phyloP scores from a whole-genome alignment of 2,888 invertebrate species.

The Coleophora flavipennella region DNA sequence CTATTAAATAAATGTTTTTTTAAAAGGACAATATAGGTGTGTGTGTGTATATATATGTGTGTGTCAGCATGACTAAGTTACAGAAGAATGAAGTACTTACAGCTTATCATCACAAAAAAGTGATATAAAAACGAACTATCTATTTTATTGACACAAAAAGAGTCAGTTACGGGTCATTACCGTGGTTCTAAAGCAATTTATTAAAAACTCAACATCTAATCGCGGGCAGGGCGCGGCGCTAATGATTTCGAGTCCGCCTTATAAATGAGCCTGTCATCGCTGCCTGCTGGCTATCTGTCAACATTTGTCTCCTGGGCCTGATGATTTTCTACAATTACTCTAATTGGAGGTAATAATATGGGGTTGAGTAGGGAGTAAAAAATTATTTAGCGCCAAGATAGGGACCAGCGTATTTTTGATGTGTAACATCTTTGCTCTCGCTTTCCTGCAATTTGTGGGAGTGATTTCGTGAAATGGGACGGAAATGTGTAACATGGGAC shows the following conservation, averaged over 20 bases:
- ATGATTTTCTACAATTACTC: slow-evolving; percentile 38
- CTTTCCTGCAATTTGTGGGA: no score
- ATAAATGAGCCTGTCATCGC: slow-evolving; percentile 63
- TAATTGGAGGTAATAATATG: slow-evolving; percentile 27
- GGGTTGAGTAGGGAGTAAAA: not conserved
- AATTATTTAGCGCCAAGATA: not conserved
- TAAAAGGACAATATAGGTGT: no score
- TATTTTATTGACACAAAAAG: no score
- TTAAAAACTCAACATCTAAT: slow-evolving; percentile 31
- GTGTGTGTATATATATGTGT: no score
- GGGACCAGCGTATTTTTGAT: no score
- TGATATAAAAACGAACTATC: not conserved
- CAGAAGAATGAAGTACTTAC: no score
- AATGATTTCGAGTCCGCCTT: slow-evolving; percentile 43
- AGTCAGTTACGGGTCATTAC: slow-evolving; percentile 16
- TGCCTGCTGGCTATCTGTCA: slow-evolving; percentile 45
- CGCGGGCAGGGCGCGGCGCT: slow-evolving; percentile 28
- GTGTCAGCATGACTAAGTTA: no score
- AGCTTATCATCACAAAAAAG: no score
- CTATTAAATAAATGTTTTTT: no score
- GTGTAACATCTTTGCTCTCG: no score
- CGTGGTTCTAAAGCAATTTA: slow-evolving; percentile 27
- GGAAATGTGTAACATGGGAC: no score
- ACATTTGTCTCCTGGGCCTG: slow-evolving; percentile 45
- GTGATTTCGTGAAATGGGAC: no score